These are phyloP conservation scores for Ooceraea biroi DNA, from an alignment of 1,140 invertebrate species.

Conservation along the genomic window DNA sequence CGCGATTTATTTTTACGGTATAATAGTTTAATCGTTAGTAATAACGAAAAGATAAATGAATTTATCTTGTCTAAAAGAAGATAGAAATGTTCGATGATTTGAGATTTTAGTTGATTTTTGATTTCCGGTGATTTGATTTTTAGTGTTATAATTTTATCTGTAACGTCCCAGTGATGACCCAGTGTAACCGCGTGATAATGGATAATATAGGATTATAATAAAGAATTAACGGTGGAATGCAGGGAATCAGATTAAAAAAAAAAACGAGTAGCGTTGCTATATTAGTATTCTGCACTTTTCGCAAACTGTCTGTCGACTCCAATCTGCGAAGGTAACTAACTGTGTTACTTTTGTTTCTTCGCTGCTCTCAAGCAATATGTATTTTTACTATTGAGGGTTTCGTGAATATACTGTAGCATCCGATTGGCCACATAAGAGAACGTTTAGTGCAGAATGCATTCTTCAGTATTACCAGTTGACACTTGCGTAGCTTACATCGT, in stretches of 20 bases:
- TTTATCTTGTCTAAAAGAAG: background rate
- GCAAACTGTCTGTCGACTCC: conserved; percentile 26
- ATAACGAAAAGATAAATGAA: background rate
- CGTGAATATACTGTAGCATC: conserved; percentile 11
- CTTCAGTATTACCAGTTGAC: conserved; percentile 51
- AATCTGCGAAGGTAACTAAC: conserved; percentile 41
- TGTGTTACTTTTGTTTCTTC: conserved; percentile 44
- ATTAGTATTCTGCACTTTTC: conserved; percentile 57
- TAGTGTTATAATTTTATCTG: background rate
- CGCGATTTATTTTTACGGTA: conserved; percentile 4
- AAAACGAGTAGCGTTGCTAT: conserved; percentile 16
- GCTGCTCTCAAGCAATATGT: conserved; percentile 50
- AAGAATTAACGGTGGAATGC: conserved; percentile 12
- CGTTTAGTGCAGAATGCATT: conserved; percentile 19
- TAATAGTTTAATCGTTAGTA: conserved; percentile 1
- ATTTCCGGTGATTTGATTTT: too few species aligned
- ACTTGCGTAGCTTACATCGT: conserved; percentile 35
- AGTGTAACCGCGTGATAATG: conserved; percentile 7
- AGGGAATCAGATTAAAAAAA: conserved; percentile 1
- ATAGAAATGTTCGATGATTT: background rate
- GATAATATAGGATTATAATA: too few species aligned
- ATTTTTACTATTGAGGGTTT: conserved; percentile 45
- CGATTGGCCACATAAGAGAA: conserved; percentile 32
- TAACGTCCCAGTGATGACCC: background rate
- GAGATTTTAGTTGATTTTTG: too few species aligned